Conservation (phyloP, 2,797 vertebrate species). For the Coregonus sp. region DNA sequence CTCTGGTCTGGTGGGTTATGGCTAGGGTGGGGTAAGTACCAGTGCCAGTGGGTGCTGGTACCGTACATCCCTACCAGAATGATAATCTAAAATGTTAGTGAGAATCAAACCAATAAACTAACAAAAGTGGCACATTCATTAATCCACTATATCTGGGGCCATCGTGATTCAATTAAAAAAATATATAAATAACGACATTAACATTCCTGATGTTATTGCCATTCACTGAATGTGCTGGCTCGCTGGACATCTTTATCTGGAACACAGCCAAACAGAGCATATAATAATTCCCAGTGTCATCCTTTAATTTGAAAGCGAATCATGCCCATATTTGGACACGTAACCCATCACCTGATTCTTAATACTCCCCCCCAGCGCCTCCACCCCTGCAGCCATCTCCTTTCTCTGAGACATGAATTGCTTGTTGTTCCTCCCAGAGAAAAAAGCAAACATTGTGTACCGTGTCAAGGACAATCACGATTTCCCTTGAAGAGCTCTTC, state of each 20-base stretch:
- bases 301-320: neutral
- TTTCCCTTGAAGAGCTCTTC: conserved; percentile 6
- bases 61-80: neutral
- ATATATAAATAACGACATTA: neutral
- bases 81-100: no score
- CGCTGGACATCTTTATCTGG: neutral
- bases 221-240: neutral
- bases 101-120: no score
- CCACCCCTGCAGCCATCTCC: neutral
- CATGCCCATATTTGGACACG: neutral
- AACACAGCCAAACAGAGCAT: neutral
- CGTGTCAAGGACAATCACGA: neutral
- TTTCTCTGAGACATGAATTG: neutral
- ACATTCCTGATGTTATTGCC: neutral
- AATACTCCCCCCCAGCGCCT: neutral
- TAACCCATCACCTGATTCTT: conserved; percentile 3
- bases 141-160: neutral
- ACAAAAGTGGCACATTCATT: neutral
- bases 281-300: neutral
- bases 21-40: neutral
- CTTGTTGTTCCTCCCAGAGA: conserved; percentile 3
- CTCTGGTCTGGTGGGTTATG: neutral
- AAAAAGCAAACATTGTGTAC: conserved; percentile 4
- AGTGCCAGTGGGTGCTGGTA: neutral
- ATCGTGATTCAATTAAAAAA: no score